These are phyloP conservation scores for Cryptotermes secundus DNA, from an alignment of 1,140 invertebrate genomes.

Conservation along the genomic window DNA sequence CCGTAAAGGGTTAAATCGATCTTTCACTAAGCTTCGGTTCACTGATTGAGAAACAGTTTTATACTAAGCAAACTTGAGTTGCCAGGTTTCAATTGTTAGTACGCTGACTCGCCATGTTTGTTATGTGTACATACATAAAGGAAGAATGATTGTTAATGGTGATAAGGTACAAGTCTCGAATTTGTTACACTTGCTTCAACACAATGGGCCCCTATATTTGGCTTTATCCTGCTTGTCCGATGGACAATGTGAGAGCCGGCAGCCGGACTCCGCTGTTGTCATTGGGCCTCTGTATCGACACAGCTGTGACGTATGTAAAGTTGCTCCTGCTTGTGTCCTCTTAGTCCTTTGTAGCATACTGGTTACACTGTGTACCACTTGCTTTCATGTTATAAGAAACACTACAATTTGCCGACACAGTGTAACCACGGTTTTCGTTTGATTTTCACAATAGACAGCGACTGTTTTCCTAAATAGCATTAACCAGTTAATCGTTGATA, in stretches of 20 bases:
- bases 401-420: too few species aligned
- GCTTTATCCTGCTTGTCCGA: not conserved
- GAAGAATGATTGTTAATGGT: constrained; percentile 19
- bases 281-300: not conserved
- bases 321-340: not conserved
- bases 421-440: too few species aligned
- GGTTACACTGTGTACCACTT: too few species aligned
- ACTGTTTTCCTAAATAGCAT: too few species aligned
- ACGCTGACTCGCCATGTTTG: not conserved
- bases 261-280: not conserved
- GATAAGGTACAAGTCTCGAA: constrained; percentile 5
- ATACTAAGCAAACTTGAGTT: not conserved
- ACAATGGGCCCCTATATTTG: constrained; percentile 18
- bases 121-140: not conserved
- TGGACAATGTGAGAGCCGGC: not conserved
- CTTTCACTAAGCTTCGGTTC: not conserved
- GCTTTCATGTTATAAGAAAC: too few species aligned
- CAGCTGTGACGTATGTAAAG: not conserved
- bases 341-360: too few species aligned
- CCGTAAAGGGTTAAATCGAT: too few species aligned
- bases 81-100: not conserved
- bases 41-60: not conserved
- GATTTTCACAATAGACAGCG: too few species aligned
- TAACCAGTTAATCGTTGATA: too few species aligned
- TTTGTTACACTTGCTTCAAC: constrained; percentile 15